Percentiles rank a stretch among this genome's conserved stretches.
phyloP scores from a whole-genome alignment of 2,888 invertebrate species.

The Mythimna loreyi region DNA sequence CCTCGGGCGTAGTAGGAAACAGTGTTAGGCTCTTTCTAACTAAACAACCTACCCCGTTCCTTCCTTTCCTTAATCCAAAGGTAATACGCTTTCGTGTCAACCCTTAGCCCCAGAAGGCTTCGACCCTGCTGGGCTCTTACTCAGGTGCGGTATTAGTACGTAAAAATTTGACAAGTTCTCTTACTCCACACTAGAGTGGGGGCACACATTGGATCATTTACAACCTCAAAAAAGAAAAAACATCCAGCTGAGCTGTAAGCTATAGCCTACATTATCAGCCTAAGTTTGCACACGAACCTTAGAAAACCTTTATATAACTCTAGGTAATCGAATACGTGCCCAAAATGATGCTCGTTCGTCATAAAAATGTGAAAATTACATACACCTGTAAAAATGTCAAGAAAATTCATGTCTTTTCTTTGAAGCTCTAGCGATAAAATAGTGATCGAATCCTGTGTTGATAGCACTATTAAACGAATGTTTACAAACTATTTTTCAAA shows the following conservation, averaged over 20 bases:
- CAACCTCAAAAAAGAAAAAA: constrained; percentile 1
- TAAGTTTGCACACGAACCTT: constrained; percentile 10
- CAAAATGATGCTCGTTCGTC: constrained; percentile 38
- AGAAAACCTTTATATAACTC: constrained; percentile 27
- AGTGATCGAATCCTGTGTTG: constrained; percentile 26
- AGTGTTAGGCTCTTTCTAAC: too few relatives aligned
- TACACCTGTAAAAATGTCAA: constrained; percentile 18
- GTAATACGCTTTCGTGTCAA: too few relatives aligned
- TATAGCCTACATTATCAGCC: constrained; percentile 5
- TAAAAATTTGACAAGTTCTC: too few relatives aligned
- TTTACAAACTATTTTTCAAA: constrained; percentile 1
- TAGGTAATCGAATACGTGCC: constrained; percentile 45
- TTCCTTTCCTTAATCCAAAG: too few relatives aligned
- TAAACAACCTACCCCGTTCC: too few relatives aligned
- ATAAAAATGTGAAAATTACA: constrained; percentile 22
- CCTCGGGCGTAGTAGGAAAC: too few relatives aligned
- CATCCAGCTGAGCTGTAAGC: not conserved
- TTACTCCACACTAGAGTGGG: too few relatives aligned
- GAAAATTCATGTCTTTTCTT: constrained; percentile 31
- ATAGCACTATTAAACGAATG: constrained; percentile 12
- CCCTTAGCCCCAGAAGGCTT: too few relatives aligned
- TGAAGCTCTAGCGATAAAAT: constrained; percentile 23
- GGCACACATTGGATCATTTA: too few relatives aligned
- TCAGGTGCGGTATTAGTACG: too few relatives aligned
- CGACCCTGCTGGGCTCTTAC: too few relatives aligned